Evolutionary conservation across 2,888 invertebrate genomes (phyloP).

Genomic region (Apantesis nais): DNA sequence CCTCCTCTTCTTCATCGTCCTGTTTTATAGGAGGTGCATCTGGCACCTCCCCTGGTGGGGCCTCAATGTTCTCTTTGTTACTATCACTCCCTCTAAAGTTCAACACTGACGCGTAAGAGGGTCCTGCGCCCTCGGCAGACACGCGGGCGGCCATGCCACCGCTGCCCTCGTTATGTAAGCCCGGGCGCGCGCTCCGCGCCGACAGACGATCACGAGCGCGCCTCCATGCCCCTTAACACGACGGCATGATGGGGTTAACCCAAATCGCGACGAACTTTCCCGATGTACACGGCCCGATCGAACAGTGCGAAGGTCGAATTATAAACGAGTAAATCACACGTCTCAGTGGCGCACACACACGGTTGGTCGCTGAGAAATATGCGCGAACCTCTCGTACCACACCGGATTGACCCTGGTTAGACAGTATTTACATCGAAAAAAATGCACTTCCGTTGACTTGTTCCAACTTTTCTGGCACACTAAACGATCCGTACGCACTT

Average conservation of each 20-base stretch:
- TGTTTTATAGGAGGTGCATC: constrained; percentile 62
- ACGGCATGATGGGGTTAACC: constrained; percentile 81
- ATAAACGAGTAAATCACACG: constrained; percentile 60
- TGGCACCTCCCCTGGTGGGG: constrained; percentile 68
- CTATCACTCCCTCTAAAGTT: constrained; percentile 86
- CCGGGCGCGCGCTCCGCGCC: constrained; percentile 85
- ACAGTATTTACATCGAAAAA: constrained; percentile 84
- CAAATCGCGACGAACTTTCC: constrained; percentile 71
- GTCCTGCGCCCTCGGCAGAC: constrained; percentile 84
- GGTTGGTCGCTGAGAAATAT: constrained; percentile 67
- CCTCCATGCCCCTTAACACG: constrained; percentile 82
- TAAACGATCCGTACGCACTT: constrained; percentile 69
- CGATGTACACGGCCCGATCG: constrained; percentile 65
- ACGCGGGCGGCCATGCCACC: constrained; percentile 85
- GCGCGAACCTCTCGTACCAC: constrained; percentile 74
- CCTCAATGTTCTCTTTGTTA: constrained; percentile 87
- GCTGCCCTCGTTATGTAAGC: constrained; percentile 84
- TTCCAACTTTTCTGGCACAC: constrained; percentile 74
- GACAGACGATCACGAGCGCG: constrained; percentile 85
- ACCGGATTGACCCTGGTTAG: constrained; percentile 82
- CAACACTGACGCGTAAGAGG: constrained; percentile 90
- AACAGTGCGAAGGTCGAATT: constrained; percentile 71
- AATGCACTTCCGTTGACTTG: constrained; percentile 81
- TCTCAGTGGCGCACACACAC: constrained; percentile 59
- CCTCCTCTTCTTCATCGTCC: constrained; percentile 77